Evolutionary conservation across 2,113 vertebrate genomes (phyloP).

Genomic region (Chaetura pelagica): DNA sequence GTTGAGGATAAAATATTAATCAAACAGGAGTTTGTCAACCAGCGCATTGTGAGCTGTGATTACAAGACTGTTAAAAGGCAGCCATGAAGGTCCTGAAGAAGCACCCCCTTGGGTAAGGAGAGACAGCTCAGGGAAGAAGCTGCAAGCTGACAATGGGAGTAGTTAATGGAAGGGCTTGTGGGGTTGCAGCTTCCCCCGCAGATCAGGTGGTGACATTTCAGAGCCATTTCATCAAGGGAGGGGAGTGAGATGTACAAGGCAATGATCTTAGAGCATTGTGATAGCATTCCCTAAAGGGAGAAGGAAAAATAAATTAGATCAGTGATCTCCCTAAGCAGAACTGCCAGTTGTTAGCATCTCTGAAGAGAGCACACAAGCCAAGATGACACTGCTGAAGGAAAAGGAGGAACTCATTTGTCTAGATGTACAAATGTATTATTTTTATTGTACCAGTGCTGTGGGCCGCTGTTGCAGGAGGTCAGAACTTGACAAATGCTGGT

Average conservation of each 20-base stretch:
- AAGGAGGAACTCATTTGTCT: conserved; percentile 14
- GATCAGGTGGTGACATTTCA: conserved; percentile 51
- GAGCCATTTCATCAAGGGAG: conserved; percentile 46
- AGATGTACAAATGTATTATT: conserved; percentile 32
- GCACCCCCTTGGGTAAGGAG: conserved; percentile 11
- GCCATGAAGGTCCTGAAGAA: background rate
- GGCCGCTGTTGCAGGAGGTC: background rate
- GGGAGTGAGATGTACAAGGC: conserved; percentile 38
- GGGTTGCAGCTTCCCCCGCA: background rate
- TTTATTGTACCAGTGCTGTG: background rate
- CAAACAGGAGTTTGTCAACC: conserved; percentile 8
- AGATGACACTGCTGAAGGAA: conserved; percentile 9
- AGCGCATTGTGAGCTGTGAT: background rate
- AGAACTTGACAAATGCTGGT: background rate
- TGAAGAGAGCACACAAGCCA: background rate
- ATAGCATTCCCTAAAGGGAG: conserved; percentile 58
- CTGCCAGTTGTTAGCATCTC: conserved; percentile 60
- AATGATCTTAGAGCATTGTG: conserved; percentile 57
- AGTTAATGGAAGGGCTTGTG: conserved; percentile 21
- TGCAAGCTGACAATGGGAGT: conserved; percentile 15
- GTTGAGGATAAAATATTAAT: background rate
- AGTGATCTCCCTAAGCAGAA: conserved; percentile 46
- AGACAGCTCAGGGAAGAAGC: background rate
- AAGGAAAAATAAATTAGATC: conserved; percentile 69
- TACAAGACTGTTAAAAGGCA: conserved; percentile 30